These are phyloP conservation scores for Cydia strobilella DNA, from an alignment of 1,140 invertebrate species.

Conservation along the genomic window DNA sequence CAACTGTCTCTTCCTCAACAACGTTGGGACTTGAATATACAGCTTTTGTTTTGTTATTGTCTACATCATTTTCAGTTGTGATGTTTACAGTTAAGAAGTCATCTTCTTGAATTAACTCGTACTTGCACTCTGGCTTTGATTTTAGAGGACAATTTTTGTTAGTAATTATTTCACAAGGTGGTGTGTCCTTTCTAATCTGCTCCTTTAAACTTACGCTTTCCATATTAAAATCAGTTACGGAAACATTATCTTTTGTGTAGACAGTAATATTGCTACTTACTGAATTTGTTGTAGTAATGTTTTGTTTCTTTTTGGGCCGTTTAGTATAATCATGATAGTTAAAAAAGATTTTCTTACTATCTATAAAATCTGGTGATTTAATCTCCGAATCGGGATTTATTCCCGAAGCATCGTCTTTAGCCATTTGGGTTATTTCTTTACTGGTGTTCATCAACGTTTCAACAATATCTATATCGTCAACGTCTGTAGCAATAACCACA, in stretches of 20 bases:
- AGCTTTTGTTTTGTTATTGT: neutral
- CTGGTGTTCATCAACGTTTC: neutral
- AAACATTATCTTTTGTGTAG: neutral
- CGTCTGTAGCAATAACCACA: neutral
- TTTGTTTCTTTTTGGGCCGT: neutral
- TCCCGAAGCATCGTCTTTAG: neutral
- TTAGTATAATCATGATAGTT: slow-evolving; percentile 24
- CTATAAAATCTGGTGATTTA: neutral
- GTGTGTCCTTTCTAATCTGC: neutral
- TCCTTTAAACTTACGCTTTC: neutral
- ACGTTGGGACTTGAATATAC: neutral
- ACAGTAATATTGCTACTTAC: neutral
- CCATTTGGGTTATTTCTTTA: neutral
- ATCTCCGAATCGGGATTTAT: neutral
- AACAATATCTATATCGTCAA: neutral
- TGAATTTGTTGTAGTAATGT: neutral
- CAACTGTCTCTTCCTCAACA: slow-evolving; percentile 13
- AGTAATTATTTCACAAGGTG: neutral
- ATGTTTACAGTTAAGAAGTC: slow-evolving; percentile 14
- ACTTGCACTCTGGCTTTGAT: slow-evolving; percentile 1
- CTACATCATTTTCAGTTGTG: slow-evolving; percentile 11
- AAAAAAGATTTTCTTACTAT: neutral
- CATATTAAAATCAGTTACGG: neutral
- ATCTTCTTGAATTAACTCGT: slow-evolving; percentile 26
- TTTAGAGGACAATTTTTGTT: neutral